Conservation (phyloP, 2,888 invertebrate genomes). For the Helleia helle region DNA sequence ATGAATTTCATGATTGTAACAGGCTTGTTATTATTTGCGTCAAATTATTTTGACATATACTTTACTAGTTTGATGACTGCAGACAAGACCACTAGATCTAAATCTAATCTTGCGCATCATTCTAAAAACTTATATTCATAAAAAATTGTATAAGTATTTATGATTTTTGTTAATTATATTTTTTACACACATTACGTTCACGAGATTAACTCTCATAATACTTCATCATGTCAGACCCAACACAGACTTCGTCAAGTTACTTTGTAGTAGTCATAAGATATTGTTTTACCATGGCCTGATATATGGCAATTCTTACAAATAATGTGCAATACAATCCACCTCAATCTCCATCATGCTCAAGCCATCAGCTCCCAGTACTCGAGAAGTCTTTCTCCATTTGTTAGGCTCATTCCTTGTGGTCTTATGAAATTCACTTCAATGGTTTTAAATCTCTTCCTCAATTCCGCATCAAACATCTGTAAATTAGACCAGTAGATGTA, state of each 20-base stretch:
- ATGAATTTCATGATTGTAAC: no score
- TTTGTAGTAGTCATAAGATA: not conserved
- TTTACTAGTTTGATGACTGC: no score
- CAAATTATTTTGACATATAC: no score
- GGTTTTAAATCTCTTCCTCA: constrained; percentile 81
- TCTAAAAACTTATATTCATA: no score
- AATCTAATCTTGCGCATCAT: no score
- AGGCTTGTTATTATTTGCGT: no score
- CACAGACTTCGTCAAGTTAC: not conserved
- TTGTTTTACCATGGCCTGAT: constrained; percentile 1
- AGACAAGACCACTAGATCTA: no score
- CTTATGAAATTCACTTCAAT: constrained; percentile 85
- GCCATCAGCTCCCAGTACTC: constrained; percentile 78
- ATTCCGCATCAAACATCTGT: constrained; percentile 84
- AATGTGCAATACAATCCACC: not conserved
- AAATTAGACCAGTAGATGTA: not conserved
- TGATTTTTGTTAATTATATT: no score
- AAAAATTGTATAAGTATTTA: no score
- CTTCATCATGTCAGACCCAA: not conserved
- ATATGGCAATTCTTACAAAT: not conserved
- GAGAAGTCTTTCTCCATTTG: constrained; percentile 76
- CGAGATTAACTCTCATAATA: not conserved
- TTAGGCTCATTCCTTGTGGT: constrained; percentile 76
- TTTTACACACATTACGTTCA: no score
- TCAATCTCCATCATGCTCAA: constrained; percentile 26